phyloP scores from a whole-genome alignment of 2,888 invertebrate genomes.

The Kryphioiulus occultus region DNA sequence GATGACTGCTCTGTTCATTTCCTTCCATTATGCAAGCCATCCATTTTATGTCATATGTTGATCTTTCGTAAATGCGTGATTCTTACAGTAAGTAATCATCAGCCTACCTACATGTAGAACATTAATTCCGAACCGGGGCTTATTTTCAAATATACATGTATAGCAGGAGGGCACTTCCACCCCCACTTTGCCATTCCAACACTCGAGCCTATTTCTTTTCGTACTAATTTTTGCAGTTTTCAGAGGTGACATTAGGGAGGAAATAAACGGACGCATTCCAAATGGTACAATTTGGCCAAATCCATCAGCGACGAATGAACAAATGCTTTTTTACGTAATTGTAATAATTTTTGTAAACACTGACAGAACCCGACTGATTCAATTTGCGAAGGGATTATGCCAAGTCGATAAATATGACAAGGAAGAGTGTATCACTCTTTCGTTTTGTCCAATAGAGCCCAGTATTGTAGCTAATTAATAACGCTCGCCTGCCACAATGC shows the following conservation, averaged over 20 bases:
- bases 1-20: background rate
- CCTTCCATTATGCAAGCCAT: background rate
- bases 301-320: background rate
- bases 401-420: background rate
- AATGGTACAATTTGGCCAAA: background rate
- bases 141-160: background rate
- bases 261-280: constrained; percentile 1
- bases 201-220: background rate
- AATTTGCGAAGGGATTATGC: background rate
- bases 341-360: constrained; percentile 36
- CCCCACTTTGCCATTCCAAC: constrained; percentile 34
- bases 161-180: background rate
- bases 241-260: background rate
- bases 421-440: constrained; percentile 35
- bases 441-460: background rate
- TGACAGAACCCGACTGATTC: background rate
- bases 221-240: background rate
- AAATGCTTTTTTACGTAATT: constrained; percentile 26
- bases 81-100: background rate
- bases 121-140: background rate
- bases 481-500: constrained; percentile 15
- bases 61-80: background rate
- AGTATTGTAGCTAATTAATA: constrained; percentile 29
- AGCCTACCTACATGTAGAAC: background rate
- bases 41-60: background rate